phyloP scores from a whole-genome alignment of 1,140 invertebrate species.

The Drosophila takahashii region DNA sequence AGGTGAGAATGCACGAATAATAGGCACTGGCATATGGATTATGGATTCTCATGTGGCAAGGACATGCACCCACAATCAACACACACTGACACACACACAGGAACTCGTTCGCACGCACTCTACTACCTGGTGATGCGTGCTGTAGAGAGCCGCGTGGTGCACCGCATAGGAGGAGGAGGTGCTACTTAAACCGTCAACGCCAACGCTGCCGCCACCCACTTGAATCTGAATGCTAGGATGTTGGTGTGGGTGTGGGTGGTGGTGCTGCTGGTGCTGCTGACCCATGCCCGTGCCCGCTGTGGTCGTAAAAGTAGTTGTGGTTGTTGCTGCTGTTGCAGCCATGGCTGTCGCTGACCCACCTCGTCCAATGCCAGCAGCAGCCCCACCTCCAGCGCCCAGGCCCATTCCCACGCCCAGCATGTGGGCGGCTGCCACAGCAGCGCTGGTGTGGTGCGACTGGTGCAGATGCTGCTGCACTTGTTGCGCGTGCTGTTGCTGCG shows the following conservation, averaged over 20 bases:
- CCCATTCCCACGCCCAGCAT: constrained; percentile 47
- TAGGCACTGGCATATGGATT: constrained; percentile 29
- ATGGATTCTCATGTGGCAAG: constrained; percentile 30
- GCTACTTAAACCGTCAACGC: constrained; percentile 69
- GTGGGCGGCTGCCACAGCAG: constrained; percentile 63
- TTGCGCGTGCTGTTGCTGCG: constrained; percentile 30
- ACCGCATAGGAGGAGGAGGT: constrained; percentile 69
- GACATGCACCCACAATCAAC: constrained; percentile 52
- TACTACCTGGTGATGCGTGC: constrained; percentile 80
- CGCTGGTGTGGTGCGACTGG: constrained; percentile 56
- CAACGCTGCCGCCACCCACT: constrained; percentile 55
- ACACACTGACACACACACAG: constrained; percentile 37
- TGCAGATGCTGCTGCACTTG: constrained; percentile 47
- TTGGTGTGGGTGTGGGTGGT: constrained; percentile 50
- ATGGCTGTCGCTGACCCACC: constrained; percentile 74
- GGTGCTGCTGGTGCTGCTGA: constrained; percentile 48
- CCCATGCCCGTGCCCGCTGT: constrained; percentile 49
- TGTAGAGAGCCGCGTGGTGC: constrained; percentile 75
- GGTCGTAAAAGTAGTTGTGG: constrained; percentile 66
- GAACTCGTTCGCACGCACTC: constrained; percentile 58
- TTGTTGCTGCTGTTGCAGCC: constrained; percentile 53
- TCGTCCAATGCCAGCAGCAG: constrained; percentile 64
- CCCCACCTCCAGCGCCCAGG: constrained; percentile 47
- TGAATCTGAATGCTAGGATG: constrained; percentile 66
- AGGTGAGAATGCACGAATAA: constrained; percentile 40